phyloP scores from a whole-genome alignment of 2,888 invertebrate species.

The Spialia ferax region DNA sequence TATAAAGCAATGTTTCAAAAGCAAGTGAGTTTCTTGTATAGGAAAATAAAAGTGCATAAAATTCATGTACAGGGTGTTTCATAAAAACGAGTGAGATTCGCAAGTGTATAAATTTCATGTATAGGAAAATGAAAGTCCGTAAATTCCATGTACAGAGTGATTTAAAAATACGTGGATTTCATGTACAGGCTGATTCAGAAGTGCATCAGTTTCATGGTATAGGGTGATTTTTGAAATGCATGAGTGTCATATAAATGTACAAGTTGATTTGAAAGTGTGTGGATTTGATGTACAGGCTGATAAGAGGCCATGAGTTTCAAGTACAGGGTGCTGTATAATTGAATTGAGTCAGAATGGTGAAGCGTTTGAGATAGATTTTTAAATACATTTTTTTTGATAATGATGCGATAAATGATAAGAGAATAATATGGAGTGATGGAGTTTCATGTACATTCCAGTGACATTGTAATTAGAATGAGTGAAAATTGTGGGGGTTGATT shows the following conservation, averaged over 20 bases:
- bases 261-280: conserved; percentile 4
- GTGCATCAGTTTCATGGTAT: background rate
- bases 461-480: background rate
- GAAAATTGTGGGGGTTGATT: background rate
- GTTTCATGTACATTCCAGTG: conserved; percentile 14
- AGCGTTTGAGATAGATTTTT: too few species aligned
- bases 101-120: background rate
- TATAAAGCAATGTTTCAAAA: too few species aligned
- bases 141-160: conserved; percentile 1
- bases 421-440: conserved; percentile 11
- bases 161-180: conserved; percentile 39
- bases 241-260: conserved; percentile 37
- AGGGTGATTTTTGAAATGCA: background rate
- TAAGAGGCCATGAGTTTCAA: background rate
- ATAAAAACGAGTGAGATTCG: too few species aligned
- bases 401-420: too few species aligned
- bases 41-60: too few species aligned
- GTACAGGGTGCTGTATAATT: background rate
- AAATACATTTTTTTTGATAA: background rate
- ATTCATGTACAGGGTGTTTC: too few species aligned
- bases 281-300: background rate
- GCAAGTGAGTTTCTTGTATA: conserved; percentile 45
- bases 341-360: background rate
- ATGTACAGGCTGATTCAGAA: conserved; percentile 17
- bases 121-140: too few species aligned